A percentile compares a stretch with the other conserved stretches of the same genome.
Evolutionary conservation across 1,140 invertebrate species (phyloP).

Genomic region (Conus betulinus): DNA sequence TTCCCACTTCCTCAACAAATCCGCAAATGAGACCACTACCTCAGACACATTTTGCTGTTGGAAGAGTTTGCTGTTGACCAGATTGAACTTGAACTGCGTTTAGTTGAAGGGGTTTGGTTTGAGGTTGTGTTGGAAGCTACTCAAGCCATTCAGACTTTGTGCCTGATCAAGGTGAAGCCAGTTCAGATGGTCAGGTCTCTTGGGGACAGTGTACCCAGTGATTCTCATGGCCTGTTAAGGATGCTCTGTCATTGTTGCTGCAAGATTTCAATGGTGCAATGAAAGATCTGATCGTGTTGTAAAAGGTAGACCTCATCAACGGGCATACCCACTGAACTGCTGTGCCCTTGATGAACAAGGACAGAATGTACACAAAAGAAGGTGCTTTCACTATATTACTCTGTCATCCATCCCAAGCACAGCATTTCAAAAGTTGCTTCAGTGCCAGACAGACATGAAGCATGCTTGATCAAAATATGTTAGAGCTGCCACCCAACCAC

Average conservation of each 20-base stretch:
- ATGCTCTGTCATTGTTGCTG: slow-evolving; percentile 16
- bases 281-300: too few relatives aligned
- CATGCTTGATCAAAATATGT: neutral
- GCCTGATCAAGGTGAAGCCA: neutral
- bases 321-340: slow-evolving; percentile 18
- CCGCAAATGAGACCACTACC: neutral
- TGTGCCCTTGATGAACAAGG: slow-evolving; percentile 29
- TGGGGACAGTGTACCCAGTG: neutral
- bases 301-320: slow-evolving; percentile 26
- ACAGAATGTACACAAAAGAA: slow-evolving; percentile 23
- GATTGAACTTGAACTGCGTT: slow-evolving; percentile 13
- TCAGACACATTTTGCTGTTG: neutral
- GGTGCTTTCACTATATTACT: slow-evolving; percentile 16
- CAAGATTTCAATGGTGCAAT: slow-evolving; percentile 14
- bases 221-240: neutral
- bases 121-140: slow-evolving; percentile 22
- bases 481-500: neutral
- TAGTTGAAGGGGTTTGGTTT: slow-evolving; percentile 12
- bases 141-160: neutral
- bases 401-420: slow-evolving; percentile 8
- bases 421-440: neutral
- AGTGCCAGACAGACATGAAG: slow-evolving; percentile 20
- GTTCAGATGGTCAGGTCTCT: neutral
- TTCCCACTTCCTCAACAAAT: neutral
- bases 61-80: slow-evolving; percentile 18